Evolutionary conservation across 1,140 invertebrate genomes (phyloP).

Genomic region (Bombus pascuorum): DNA sequence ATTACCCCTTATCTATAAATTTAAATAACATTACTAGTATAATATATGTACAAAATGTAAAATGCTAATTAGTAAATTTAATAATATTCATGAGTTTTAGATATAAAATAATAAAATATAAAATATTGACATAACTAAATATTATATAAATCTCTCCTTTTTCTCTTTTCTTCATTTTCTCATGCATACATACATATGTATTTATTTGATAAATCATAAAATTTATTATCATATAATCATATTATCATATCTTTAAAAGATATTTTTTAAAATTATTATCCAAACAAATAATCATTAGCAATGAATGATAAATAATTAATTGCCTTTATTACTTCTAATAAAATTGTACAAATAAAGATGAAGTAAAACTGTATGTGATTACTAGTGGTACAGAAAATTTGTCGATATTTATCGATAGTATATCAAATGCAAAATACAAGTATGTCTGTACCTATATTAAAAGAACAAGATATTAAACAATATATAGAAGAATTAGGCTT

Average conservation of each 20-base stretch:
- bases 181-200: neutral
- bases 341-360: neutral
- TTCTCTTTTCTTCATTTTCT: neutral
- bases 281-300: neutral
- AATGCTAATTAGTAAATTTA: neutral
- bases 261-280: neutral
- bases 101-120: neutral
- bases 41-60: neutral
- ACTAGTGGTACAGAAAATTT: neutral
- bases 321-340: no score
- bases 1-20: neutral
- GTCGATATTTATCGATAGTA: no score
- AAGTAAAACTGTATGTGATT: neutral
- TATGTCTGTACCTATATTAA: no score
- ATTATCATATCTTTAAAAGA: neutral
- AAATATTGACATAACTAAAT: neutral
- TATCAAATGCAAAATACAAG: neutral
- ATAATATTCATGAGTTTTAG: neutral
- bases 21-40: neutral
- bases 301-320: neutral
- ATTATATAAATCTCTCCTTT: neutral
- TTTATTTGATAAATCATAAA: neutral
- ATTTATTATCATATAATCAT: neutral
- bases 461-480: neutral
- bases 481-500: neutral